Evolutionary conservation across 2,797 vertebrate species (phyloP).

Genomic region (Schizopygopsis malacanthus): DNA sequence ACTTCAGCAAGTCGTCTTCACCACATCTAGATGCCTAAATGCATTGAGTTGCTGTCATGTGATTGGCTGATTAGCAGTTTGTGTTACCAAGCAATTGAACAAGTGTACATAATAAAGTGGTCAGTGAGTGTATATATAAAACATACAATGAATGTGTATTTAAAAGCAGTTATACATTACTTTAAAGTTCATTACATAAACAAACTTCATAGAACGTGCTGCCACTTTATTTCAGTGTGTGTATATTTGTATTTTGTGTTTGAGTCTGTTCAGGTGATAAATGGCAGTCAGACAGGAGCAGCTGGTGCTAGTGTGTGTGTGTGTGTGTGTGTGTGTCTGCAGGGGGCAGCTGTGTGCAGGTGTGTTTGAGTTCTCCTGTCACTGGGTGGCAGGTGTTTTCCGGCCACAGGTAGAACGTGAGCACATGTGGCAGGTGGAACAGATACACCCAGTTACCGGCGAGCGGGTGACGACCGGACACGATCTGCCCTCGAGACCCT

Average conservation of each 20-base stretch:
- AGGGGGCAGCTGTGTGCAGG: constrained; percentile 54
- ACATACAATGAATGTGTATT: too few species aligned
- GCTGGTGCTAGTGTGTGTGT: constrained; percentile 32
- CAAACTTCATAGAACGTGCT: neutral
- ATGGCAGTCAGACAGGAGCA: constrained; percentile 37
- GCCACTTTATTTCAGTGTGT: constrained; percentile 53
- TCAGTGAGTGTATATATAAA: too few species aligned
- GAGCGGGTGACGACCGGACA: constrained; percentile 30
- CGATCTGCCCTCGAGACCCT: constrained; percentile 29
- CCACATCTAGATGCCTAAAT: too few species aligned
- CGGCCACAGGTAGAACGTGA: constrained; percentile 56
- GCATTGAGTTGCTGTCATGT: too few species aligned
- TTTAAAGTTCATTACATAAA: neutral
- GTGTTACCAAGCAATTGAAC: too few species aligned
- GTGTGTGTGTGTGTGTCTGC: constrained; percentile 32
- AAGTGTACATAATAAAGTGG: too few species aligned
- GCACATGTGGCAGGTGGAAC: constrained; percentile 54
- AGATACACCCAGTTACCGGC: constrained; percentile 29
- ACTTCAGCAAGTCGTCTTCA: too few species aligned
- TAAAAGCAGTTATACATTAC: too few species aligned
- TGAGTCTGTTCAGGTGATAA: constrained; percentile 21
- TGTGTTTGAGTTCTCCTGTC: constrained; percentile 55
- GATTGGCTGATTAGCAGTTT: too few species aligned
- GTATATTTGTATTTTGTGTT: neutral
- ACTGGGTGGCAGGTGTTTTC: constrained; percentile 60